Conservation (phyloP, 2,888 invertebrate genomes). For the Lepidonotus clava region DNA sequence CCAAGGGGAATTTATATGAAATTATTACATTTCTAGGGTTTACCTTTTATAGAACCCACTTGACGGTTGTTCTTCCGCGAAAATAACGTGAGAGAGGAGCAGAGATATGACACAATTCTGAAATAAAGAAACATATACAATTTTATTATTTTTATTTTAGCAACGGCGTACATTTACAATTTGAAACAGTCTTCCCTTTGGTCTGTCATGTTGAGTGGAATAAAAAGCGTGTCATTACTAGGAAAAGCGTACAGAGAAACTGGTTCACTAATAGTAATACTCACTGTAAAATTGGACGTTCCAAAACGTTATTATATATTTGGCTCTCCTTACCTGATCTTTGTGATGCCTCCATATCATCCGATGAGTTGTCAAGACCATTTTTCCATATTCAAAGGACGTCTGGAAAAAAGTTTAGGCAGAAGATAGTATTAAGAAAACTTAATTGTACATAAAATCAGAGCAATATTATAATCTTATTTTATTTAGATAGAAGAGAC, state of each 20-base stretch:
- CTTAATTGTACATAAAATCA: not conserved
- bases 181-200: too few species aligned
- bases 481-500: too few species aligned
- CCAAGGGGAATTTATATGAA: too few species aligned
- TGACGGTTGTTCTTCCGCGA: slow-evolving; percentile 88
- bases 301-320: too few species aligned
- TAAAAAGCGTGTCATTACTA: too few species aligned
- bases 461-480: too few species aligned
- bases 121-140: slow-evolving; percentile 13
- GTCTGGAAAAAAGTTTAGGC: slow-evolving; percentile 83
- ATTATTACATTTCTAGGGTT: too few species aligned
- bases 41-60: slow-evolving; percentile 89
- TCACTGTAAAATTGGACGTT: too few species aligned
- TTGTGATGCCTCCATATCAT: slow-evolving; percentile 89
- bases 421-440: not conserved
- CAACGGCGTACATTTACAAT: too few species aligned
- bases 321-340: slow-evolving; percentile 80
- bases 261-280: not conserved
- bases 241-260: not conserved
- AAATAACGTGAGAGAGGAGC: slow-evolving; percentile 87
- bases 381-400: slow-evolving; percentile 89
- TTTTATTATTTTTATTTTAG: not conserved
- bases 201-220: too few species aligned
- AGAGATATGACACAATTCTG: slow-evolving; percentile 80
- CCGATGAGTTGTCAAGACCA: slow-evolving; percentile 91